Base-by-base conservation (phyloP, 2,888 invertebrate genomes). In the Oligia latruncula region DNA sequence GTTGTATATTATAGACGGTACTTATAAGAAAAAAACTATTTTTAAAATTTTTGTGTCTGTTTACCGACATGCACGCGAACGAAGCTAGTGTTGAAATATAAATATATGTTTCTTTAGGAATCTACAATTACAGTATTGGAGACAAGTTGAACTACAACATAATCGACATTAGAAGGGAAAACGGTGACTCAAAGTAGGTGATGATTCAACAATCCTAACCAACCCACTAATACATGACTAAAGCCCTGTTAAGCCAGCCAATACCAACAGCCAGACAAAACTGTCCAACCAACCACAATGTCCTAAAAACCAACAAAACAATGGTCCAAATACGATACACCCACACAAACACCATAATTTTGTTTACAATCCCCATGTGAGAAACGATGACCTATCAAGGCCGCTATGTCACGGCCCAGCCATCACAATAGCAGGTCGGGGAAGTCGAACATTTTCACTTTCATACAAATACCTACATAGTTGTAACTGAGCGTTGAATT, bases 381-480 rank as follows among this genome's bases (percentile, higher is more conserved):
- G 89, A 91, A 90, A 89, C 93, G 94, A 93, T 93, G 93, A 92
- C 89, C 88, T 95, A 95, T 85, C 95, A 95, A 95, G 95, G 95
- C 92, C 95, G 92, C 82, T 86, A 88, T 93, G 93, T 94, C 94
- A 95, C 92, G 93, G 93, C 89, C 93, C 92, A 92, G 74, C 88
- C 92, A 90, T 91, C 92, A 94, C 95, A 95, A 94, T 94, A 92
- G 88, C 94, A 91, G 95, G 94, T 95, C 95, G 94, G 90, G 90
- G 90, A 89, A 92, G 92, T 87, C 90, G 89, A 91, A 92, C 93
- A 91, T 90, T 95, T 95, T 96, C 95, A 95, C 95, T 96, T 95
- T 96, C 95, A 87, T 89, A 90, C 90, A 90, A 91, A 93, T 92
- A 91, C 91, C 92, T 92, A 90, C 87, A 88, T 85, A 85, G 89